Evolutionary conservation across 2,888 invertebrate species (phyloP), one percentile per base, ranked within the genome.

Genomic region (Trachelus troglodyta): DNA sequence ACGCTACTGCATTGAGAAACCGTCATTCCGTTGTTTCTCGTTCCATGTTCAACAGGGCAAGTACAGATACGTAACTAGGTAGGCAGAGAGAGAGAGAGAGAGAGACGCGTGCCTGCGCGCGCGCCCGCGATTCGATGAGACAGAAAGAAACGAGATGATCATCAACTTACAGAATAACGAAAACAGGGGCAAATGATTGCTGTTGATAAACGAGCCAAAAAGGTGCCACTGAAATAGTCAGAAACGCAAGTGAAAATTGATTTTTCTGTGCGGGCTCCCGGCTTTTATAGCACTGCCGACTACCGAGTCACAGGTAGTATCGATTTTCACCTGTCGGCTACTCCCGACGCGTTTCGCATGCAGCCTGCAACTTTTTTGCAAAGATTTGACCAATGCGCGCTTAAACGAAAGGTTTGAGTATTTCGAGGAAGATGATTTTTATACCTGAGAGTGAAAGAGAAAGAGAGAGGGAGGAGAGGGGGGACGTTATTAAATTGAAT

Each of bases 271-370:
- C 87, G 85, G 86, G 9, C 15, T 56, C 23, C 23, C 56, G 23
- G 23, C 56, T 23, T 56, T 56, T 23, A 56, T 23, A 56, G 56
- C 6, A 56, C 56, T 56, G 56, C 23, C 56, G 56, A 56, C 56
- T 56, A 56, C 56, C 23, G 23, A 56, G 56, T 56, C 56, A 56
- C 83, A 83, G 83, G 87, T 89, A 87, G 86, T 87, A 89, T 89
- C 88, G 88, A 89, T 89, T 89, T 88, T 86, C 85, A 88, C 89
- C 89, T 87, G 86, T 83, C 79, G 80, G 77, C 80, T 77, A 74
- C 73, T 79, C 69, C 77, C 40, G 56, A 69, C 77, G 75, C 76
- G 75, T 80, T 80, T 79, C 79, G 75, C 77, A 81, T 80, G 56
- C 56, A 56, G 23, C 23, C 3, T 56, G 56, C 56, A 56, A 23